Percentiles rank a stretch among this genome's conserved stretches.
phyloP scores from a whole-genome alignment of 2,113 vertebrate species.

The Esox niger region DNA sequence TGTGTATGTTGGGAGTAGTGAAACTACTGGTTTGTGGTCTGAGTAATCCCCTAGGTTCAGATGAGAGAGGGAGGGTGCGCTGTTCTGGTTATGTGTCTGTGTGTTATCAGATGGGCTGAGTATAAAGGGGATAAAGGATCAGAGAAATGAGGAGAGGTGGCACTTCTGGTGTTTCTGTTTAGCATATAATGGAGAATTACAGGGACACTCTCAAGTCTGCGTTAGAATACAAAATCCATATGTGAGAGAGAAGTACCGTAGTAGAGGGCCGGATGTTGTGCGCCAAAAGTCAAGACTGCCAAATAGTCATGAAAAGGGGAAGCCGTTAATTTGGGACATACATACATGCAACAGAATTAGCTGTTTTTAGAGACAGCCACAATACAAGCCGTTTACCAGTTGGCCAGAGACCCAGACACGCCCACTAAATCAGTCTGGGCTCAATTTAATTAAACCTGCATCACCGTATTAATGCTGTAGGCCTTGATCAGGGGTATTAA shows the following conservation, averaged over 20 bases:
- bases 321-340: not conserved
- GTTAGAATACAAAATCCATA: conserved; percentile 34
- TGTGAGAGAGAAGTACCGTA: conserved; percentile 14
- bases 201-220: conserved; percentile 51
- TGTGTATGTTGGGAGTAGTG: too few relatives aligned
- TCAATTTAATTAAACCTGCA: too few relatives aligned
- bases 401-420: not conserved
- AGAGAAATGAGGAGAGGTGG: conserved; percentile 62
- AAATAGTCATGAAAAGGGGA: not conserved
- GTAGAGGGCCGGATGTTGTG: not conserved
- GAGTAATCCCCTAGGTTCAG: not conserved
- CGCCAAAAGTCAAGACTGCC: not conserved
- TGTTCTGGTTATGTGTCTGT: not conserved
- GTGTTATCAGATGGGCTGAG: conserved; percentile 56
- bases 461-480: too few relatives aligned
- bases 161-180: conserved; percentile 66
- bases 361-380: conserved; percentile 11
- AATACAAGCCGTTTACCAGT: not conserved
- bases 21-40: too few relatives aligned
- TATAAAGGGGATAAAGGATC: conserved; percentile 62
- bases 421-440: not conserved
- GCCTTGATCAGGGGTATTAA: too few relatives aligned
- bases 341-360: not conserved
- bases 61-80: not conserved
- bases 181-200: conserved; percentile 66